Conservation (phyloP, 1,140 invertebrate genomes). For the Bombus pascuorum region DNA sequence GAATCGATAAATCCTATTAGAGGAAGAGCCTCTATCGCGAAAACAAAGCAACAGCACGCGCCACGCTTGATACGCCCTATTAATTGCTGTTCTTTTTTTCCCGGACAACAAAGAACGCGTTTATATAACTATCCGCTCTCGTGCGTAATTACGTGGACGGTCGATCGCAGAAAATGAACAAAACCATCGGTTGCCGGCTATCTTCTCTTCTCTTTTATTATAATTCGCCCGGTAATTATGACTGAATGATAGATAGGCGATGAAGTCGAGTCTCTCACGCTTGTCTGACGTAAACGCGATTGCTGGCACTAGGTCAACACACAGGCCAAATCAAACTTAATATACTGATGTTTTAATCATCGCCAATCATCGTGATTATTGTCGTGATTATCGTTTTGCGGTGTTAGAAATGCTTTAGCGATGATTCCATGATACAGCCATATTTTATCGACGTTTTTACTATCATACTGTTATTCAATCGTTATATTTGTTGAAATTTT, state of each 20-base stretch:
- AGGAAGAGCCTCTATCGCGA: background rate
- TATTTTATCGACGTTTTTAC: no score
- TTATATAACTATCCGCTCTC: conserved; percentile 18
- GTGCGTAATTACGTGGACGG: conserved; percentile 28
- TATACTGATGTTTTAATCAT: background rate
- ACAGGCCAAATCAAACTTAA: background rate
- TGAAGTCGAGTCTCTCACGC: conserved; percentile 4
- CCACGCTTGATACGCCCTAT: conserved; percentile 17
- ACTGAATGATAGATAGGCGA: background rate
- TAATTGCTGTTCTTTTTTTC: background rate
- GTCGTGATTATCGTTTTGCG: background rate
- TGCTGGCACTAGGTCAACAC: conserved; percentile 13
- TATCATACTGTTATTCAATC: no score
- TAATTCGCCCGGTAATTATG: conserved; percentile 31
- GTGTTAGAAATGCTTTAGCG: no score
- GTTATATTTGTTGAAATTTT: no score
- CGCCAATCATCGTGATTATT: conserved; percentile 13
- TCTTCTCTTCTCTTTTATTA: background rate
- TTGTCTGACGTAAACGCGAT: background rate
- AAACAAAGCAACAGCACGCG: background rate
- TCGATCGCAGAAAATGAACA: conserved; percentile 1
- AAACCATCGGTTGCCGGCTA: conserved; percentile 17
- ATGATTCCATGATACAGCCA: no score
- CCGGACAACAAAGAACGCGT: conserved; percentile 21
- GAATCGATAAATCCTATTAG: background rate